Evolutionary conservation across 2,797 vertebrate genomes (phyloP).

Genomic region (Microchirus variegatus): DNA sequence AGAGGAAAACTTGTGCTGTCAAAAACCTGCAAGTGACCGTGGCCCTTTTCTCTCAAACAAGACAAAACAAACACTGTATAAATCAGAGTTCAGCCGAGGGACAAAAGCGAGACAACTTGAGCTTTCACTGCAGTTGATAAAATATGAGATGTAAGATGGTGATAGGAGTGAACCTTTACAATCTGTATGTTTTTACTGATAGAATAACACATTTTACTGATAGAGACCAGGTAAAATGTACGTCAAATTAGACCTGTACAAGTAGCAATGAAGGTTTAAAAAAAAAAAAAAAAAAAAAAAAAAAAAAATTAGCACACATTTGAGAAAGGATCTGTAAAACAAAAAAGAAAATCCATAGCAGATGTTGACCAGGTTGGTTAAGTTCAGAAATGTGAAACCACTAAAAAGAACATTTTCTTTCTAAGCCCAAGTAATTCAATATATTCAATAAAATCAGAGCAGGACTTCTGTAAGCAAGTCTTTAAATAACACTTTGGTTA

Average conservation of each 20-base stretch:
- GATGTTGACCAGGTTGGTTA: neutral
- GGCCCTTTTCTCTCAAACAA: constrained; percentile 10
- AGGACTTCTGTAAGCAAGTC: neutral
- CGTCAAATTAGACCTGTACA: neutral
- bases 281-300: too few relatives aligned
- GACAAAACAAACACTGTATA: constrained; percentile 11
- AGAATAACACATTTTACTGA: too few relatives aligned
- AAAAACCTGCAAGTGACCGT: constrained; percentile 27
- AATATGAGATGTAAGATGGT: constrained; percentile 7
- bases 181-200: neutral
- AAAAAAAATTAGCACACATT: neutral
- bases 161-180: too few relatives aligned
- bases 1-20: constrained; percentile 22
- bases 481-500: constrained; percentile 8
- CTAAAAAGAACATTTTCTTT: constrained; percentile 1
- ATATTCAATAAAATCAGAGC: neutral
- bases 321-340: neutral
- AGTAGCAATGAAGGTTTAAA: too few relatives aligned
- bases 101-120: neutral
- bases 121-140: neutral
- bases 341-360: neutral
- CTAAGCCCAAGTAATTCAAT: constrained; percentile 12
- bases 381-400: neutral
- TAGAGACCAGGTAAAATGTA: too few relatives aligned
- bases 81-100: neutral